Percentiles rank a stretch among this genome's conserved stretches.
phyloP scores from a whole-genome alignment of 2,888 invertebrate genomes.

The Stictocephala bisonia region DNA sequence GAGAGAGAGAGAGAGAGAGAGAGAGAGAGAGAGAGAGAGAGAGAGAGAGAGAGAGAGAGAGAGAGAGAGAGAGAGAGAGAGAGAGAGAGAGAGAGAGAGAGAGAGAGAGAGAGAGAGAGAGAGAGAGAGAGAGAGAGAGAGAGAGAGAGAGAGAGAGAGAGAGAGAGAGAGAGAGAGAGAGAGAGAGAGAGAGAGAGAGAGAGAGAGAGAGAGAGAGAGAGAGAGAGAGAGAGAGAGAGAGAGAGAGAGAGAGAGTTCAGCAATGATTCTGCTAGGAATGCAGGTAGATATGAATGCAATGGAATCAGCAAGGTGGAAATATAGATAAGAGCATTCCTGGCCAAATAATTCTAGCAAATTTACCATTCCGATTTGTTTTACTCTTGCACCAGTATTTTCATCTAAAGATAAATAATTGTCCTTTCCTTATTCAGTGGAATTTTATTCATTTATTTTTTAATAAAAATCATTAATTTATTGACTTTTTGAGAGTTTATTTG shows the following conservation, averaged over 20 bases:
- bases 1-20: conserved; percentile 42
- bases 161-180: conserved; percentile 6
- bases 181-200: conserved; percentile 27
- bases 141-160: conserved; percentile 16
- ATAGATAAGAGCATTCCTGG: no score
- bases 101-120: not conserved
- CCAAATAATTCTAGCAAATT: no score
- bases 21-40: conserved; percentile 46
- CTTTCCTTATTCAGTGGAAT: no score
- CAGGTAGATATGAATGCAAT: no score
- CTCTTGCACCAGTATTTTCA: no score
- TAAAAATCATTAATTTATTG: no score
- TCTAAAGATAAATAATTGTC: no score
- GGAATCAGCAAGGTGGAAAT: no score
- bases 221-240: conserved; percentile 11
- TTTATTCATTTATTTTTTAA: no score
- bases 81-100: not conserved
- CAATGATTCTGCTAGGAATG: no score
- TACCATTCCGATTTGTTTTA: no score
- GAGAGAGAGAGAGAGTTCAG: not conserved
- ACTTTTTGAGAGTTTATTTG: no score
- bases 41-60: conserved; percentile 41
- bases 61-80: conserved; percentile 17
- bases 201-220: conserved; percentile 15
- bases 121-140: conserved; percentile 2